Evolutionary conservation across 2,888 invertebrate species (phyloP).

Genomic region (Tortricodes alternella): DNA sequence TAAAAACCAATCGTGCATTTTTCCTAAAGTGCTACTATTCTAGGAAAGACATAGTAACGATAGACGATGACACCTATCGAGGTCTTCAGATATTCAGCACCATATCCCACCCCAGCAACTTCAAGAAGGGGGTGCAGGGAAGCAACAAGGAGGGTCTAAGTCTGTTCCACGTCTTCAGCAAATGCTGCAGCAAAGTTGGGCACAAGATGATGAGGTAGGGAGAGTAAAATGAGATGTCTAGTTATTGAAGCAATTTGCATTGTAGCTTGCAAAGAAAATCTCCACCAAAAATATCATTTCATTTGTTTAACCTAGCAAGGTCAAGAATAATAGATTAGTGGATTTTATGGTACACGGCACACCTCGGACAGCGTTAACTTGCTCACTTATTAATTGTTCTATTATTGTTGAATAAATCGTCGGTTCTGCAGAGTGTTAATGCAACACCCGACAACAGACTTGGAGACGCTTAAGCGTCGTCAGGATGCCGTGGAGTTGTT

Average conservation of each 20-base stretch:
- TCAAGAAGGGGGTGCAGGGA: constrained; percentile 84
- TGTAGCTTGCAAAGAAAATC: no score
- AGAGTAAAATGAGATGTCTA: background rate
- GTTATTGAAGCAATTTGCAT: no score
- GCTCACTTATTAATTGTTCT: no score
- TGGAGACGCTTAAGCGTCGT: constrained; percentile 82
- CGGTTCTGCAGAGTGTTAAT: constrained; percentile 83
- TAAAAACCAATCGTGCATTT: no score
- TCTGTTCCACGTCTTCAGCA: constrained; percentile 86
- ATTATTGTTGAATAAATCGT: no score
- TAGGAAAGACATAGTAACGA: constrained; percentile 86
- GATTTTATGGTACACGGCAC: no score
- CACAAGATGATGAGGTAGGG: constrained; percentile 83
- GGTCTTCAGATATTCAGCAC: constrained; percentile 90
- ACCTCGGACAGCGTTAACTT: no score
- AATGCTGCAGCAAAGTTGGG: constrained; percentile 88
- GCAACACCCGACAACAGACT: constrained; percentile 86
- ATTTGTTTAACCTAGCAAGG: no score
- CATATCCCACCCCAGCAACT: constrained; percentile 88
- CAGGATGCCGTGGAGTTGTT: constrained; percentile 88
- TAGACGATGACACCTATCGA: constrained; percentile 88
- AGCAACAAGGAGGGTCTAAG: constrained; percentile 87
- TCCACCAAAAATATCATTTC: no score
- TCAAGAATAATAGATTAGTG: no score
- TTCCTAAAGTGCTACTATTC: no score